Evolutionary conservation across 2,113 vertebrate species (phyloP).

Genomic region (Plectropomus leopardus): DNA sequence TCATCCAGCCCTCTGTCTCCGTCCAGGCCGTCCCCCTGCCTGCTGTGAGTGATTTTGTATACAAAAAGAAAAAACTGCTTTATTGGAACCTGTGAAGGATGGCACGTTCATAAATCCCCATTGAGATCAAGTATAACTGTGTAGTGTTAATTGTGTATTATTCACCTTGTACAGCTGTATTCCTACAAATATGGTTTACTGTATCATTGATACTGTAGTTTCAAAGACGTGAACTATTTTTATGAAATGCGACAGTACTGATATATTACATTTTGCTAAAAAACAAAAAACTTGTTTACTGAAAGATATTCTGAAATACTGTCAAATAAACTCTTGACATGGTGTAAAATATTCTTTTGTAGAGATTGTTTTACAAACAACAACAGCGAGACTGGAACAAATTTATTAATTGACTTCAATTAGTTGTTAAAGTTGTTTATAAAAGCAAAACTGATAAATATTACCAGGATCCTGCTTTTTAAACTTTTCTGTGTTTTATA

Average conservation of each 20-base stretch:
- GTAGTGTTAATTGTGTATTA: conserved; percentile 99
- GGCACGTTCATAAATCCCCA: conserved; percentile 93
- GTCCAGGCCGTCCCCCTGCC: conserved; percentile 90
- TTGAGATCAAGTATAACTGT: conserved; percentile 97
- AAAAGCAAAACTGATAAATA: not conserved
- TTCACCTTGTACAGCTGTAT: conserved; percentile 99
- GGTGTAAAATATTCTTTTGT: conserved; percentile 86
- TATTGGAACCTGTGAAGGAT: conserved; percentile 87
- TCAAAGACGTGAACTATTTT: conserved; percentile 99
- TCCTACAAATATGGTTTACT: conserved; percentile 99
- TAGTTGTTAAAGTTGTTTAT: not conserved
- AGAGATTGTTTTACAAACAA: conserved; percentile 34
- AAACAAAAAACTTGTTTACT: conserved; percentile 98
- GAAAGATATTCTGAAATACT: conserved; percentile 99
- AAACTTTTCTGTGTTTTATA: not conserved
- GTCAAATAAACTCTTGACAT: conserved; percentile 99
- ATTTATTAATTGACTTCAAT: not conserved
- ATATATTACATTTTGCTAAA: conserved; percentile 99
- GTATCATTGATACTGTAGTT: conserved; percentile 98
- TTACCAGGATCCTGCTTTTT: not conserved
- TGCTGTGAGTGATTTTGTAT: conserved; percentile 88
- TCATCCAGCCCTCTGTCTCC: conserved; percentile 91
- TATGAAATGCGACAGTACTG: conserved; percentile 99
- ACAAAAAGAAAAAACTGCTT: conserved; percentile 69
- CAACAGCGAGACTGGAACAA: not conserved